A percentile compares a stretch with the other conserved stretches of the same genome.
Evolutionary conservation across 2,113 vertebrate genomes (phyloP).

Genomic region (Daphoenositta chrysoptera): DNA sequence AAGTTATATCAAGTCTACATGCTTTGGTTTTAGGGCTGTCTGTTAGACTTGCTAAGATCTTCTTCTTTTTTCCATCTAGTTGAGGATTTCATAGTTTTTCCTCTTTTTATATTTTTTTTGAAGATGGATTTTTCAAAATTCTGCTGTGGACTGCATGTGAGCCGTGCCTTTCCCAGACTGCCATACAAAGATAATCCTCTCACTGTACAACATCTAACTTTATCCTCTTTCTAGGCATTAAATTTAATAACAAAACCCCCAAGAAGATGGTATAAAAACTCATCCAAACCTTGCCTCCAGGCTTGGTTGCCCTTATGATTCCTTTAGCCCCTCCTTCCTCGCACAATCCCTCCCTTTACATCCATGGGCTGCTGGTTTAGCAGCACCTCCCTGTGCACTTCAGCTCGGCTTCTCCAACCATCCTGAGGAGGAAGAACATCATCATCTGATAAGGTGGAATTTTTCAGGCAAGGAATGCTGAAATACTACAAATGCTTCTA

Average conservation of each 20-base stretch:
- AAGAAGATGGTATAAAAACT: background rate
- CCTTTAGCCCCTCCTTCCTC: background rate
- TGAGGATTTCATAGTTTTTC: slow-evolving; percentile 7
- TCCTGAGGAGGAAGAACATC: background rate
- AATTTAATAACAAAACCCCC: background rate
- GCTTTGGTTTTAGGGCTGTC: background rate
- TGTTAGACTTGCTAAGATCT: background rate
- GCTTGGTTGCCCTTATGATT: background rate
- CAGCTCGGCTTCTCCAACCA: background rate
- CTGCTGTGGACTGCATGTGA: background rate
- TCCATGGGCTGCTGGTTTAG: background rate
- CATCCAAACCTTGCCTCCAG: background rate
- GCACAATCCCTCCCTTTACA: background rate
- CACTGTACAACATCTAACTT: background rate
- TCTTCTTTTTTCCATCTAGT: background rate
- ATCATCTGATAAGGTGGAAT: background rate
- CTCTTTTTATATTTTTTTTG: background rate
- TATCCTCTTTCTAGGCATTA: slow-evolving; percentile 8
- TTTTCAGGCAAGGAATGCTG: background rate
- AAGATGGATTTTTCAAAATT: background rate
- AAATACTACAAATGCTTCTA: background rate
- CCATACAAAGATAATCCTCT: background rate
- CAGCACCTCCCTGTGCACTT: background rate
- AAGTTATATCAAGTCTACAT: background rate
- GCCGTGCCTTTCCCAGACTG: background rate